A percentile compares a stretch with the other conserved stretches of the same genome.
phyloP scores from a whole-genome alignment of 2,888 invertebrate genomes.

The Priocnemis perturbator region DNA sequence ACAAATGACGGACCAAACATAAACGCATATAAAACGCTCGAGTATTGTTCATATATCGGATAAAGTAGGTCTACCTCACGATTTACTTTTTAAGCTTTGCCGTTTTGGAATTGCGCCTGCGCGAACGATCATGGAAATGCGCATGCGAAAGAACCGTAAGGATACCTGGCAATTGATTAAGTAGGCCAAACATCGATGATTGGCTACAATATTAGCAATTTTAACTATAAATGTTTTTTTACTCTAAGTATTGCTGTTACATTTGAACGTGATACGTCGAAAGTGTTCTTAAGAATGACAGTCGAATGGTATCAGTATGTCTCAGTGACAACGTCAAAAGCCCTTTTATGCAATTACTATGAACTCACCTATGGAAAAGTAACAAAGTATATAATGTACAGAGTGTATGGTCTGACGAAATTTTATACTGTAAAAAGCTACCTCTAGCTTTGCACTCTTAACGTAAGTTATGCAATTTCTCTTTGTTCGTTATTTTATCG shows the following conservation, averaged over 20 bases:
- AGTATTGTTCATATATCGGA: conserved; percentile 43
- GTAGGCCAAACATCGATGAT: conserved; percentile 17
- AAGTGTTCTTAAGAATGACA: neutral
- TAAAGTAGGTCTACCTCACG: conserved; percentile 52
- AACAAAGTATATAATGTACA: too few relatives aligned
- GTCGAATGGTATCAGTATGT: neutral
- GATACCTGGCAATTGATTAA: too few relatives aligned
- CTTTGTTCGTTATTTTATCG: neutral
- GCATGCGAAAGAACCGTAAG: too few relatives aligned
- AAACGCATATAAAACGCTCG: conserved; percentile 45
- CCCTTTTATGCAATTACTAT: too few relatives aligned
- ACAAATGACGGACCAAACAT: conserved; percentile 54
- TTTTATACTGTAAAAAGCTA: too few relatives aligned
- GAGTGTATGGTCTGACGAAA: too few relatives aligned
- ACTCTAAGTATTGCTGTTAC: neutral
- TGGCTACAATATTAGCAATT: conserved; percentile 14
- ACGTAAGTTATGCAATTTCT: neutral
- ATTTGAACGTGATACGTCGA: neutral
- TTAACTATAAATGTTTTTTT: neutral
- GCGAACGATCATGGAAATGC: too few relatives aligned
- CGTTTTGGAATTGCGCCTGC: conserved; percentile 15
- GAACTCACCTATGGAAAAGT: too few relatives aligned
- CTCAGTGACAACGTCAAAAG: too few relatives aligned
- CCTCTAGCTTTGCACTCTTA: too few relatives aligned
- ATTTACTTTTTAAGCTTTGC: conserved; percentile 35